Evolutionary conservation across 2,797 vertebrate genomes (phyloP), one percentile per base, ranked within the genome.

Genomic region (Bryconaethiops microstoma): DNA sequence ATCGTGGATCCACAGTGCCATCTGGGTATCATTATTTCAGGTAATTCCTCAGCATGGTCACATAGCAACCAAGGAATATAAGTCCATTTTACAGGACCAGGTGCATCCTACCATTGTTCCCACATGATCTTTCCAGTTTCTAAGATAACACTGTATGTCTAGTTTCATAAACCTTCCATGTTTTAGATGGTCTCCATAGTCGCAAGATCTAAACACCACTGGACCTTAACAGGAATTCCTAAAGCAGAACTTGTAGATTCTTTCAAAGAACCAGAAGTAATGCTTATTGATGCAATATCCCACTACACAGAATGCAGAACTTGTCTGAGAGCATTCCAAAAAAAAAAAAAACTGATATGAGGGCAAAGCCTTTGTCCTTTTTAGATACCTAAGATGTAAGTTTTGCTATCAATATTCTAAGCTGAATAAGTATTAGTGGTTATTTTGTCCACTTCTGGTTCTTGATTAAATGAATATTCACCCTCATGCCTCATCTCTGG

Each of bases 21-120:
- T 35, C 7, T 76, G 55, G 55, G 52, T 79, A 55, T 60, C 45
- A 70, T 81, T 70, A 81, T 63, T 59, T 81, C 39, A 42, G 63
- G 35, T 45, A 19, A 69, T 83, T 70, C 25, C 16, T 80, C 72
- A 57, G 52, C 75, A 63, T 42, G 13, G 62, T 65, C 70, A 52
- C 17, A 57, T 23, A 42, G 65, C 35, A 21, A 40, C 54, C 62
- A 72, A 42, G 14, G 50, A 35, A 74, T 29, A 77, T 48, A 39
- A 70, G 63, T 48, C 59, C 29, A 63, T 40, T 82, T 70, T 65
- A n/a, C 29, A 40, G 17, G 48, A 57, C 72, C 63, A 45, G 50
- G 62, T 64, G 70, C 25, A 74, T 16, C n/a, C 17, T 39, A 76
- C 16, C n/a, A 42, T 23, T 60, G 2, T 62, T 69, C 5, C 64